These are phyloP conservation scores for Coboldia fuscipes DNA, from an alignment of 1,140 invertebrate species.

Conservation along the genomic window DNA sequence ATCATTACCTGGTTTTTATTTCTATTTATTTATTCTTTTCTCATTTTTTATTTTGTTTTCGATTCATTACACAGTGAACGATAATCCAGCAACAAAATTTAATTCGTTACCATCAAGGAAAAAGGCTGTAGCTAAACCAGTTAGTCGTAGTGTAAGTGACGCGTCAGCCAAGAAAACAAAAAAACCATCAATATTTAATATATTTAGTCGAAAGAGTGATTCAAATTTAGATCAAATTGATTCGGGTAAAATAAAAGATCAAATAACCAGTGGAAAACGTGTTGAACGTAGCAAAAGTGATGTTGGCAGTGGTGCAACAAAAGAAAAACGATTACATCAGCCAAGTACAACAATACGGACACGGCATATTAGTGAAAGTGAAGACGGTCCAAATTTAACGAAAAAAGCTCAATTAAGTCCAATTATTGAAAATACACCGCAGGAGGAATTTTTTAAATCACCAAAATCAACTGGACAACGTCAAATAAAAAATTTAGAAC, in stretches of 20 bases:
- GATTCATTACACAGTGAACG: too few species aligned
- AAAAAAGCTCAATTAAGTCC: conserved; percentile 48
- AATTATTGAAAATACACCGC: conserved; percentile 43
- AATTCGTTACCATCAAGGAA: conserved; percentile 17
- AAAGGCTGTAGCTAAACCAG: conserved; percentile 12
- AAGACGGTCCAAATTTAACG: conserved; percentile 1
- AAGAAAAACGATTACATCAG: too few species aligned
- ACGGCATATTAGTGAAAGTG: conserved; percentile 4
- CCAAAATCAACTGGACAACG: too few species aligned
- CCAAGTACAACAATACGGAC: neutral
- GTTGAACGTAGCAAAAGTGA: conserved; percentile 44
- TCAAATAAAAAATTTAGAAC: too few species aligned
- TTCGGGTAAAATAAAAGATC: conserved; percentile 12
- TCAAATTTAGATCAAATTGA: conserved; percentile 10
- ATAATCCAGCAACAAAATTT: conserved; percentile 9
- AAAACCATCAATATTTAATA: conserved; percentile 29
- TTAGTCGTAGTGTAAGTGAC: conserved; percentile 26
- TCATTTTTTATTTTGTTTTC: too few species aligned
- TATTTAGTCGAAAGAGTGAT: conserved; percentile 26
- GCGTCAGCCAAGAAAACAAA: conserved; percentile 22
- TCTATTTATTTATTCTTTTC: too few species aligned
- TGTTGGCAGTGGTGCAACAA: conserved; percentile 21
- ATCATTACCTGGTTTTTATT: too few species aligned
- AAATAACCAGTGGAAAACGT: conserved; percentile 15
- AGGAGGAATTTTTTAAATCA: conserved; percentile 37